These are phyloP conservation scores for Andrena marginata DNA, from an alignment of 2,888 invertebrate species.

Conservation along the genomic window DNA sequence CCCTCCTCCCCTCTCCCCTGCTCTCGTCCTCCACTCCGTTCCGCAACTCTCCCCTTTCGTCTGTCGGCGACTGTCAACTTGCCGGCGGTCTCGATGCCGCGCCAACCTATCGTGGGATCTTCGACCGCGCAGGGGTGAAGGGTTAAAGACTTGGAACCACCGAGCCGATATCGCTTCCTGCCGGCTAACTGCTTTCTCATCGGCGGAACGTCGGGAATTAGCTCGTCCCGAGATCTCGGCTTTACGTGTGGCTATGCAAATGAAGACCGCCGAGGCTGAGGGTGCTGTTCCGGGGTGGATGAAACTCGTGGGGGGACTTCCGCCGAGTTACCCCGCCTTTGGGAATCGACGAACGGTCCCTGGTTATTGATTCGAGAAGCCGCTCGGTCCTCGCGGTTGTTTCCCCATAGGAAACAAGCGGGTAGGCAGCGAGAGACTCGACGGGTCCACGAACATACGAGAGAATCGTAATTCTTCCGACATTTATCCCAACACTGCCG, in stretches of 20 bases:
- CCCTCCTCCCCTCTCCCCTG: neutral
- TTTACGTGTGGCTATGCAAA: conserved; percentile 44
- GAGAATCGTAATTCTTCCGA: conserved; percentile 51
- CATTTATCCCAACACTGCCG: conserved; percentile 28
- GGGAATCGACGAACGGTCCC: neutral
- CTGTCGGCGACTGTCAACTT: conserved; percentile 54
- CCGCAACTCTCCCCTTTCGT: conserved; percentile 23
- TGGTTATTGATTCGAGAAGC: conserved; percentile 10
- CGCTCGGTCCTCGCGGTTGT: neutral
- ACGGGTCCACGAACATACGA: neutral
- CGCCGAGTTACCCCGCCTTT: neutral
- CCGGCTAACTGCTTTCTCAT: conserved; percentile 44
- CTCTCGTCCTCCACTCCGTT: neutral
- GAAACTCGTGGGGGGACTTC: conserved; percentile 18
- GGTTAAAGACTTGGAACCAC: conserved; percentile 41
- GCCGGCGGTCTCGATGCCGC: conserved; percentile 33
- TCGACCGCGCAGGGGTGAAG: conserved; percentile 23
- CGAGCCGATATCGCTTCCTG: conserved; percentile 50
- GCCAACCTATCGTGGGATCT: conserved; percentile 36
- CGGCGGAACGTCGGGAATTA: conserved; percentile 28
- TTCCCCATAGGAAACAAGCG: neutral
- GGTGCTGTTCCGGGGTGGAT: conserved; percentile 1
- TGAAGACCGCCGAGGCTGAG: conserved; percentile 7
- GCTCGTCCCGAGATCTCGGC: conserved; percentile 1
- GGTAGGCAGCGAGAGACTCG: too few relatives aligned